Base-by-base conservation (phyloP, 2,113 vertebrate species). In the Mirza zaza region DNA sequence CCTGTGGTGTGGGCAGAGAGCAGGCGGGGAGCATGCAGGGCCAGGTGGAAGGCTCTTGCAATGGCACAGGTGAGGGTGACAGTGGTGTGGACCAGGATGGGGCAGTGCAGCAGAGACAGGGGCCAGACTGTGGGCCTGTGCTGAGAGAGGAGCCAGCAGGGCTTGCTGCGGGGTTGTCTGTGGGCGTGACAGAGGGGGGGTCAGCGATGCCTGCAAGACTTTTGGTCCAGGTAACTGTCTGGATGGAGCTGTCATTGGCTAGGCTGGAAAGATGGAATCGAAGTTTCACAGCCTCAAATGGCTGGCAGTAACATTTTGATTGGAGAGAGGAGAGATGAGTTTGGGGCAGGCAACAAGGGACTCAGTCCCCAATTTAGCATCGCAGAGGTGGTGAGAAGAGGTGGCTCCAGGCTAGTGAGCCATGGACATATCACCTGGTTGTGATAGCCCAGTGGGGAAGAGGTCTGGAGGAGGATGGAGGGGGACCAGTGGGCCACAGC, bases 11-110 rank as follows among this genome's bases (percentile, higher is more conserved):
- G 18, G 32, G 42, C 52, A 70, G 59, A 12, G 8, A 0, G 7
- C 12, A 0, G 25, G n/a, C 7, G 8, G 20, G 36, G 25, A 17
- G 29, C 34, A 5, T 6, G 8, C 32, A 42, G 34, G 7, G 10
- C 21, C 27, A 21, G 39, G 27, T 0, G 3, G 7, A 42, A 27
- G 15, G 17, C 3, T 52, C 2, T 8, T 23, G 9, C 63, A 67
- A 29, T 68, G 67, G 18, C 34, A 7, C 32, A 20, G 32, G 32
- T n/a, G 15, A 9, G 1, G 61, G 25, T 63, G 61, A 63, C 25
- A 4, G 61, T 11, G 0, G 27, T 29, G 27, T 63, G 27, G 27
- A 29, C 61, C 59, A 12, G 61, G 25, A 27, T 18, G 29, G 12
- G 57, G 15, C 11, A 5, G 9, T 15, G 17, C 45, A 25, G 27